Evolutionary conservation across 2,888 invertebrate genomes (phyloP).

Genomic region (Molanna angustata): DNA sequence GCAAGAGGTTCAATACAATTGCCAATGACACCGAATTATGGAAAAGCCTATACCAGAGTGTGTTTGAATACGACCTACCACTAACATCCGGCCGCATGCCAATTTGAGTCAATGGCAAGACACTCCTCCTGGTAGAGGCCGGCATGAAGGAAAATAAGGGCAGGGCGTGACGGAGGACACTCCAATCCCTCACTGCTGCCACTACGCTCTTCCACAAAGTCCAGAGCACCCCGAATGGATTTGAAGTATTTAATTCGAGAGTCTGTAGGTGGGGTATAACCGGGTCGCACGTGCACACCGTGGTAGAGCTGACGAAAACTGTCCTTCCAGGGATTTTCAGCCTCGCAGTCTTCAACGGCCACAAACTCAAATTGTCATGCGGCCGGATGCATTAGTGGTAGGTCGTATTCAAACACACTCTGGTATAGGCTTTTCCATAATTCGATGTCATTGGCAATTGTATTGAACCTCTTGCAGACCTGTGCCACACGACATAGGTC

Average conservation of each 20-base stretch:
- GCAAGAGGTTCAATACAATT: slow-evolving; percentile 91
- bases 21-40: slow-evolving; percentile 89
- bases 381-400: slow-evolving; percentile 88
- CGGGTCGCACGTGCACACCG: slow-evolving; percentile 89
- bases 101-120: slow-evolving; percentile 90
- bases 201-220: slow-evolving; percentile 75
- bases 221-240: slow-evolving; percentile 82
- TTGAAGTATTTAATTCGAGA: slow-evolving; percentile 80
- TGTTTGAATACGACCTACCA: slow-evolving; percentile 96
- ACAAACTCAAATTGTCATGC: slow-evolving; percentile 91
- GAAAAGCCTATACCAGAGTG: slow-evolving; percentile 74
- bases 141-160: slow-evolving; percentile 90
- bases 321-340: slow-evolving; percentile 97
- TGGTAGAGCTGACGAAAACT: slow-evolving; percentile 93
- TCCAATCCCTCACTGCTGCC: slow-evolving; percentile 37
- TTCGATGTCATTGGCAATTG: slow-evolving; percentile 85
- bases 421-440: slow-evolving; percentile 96
- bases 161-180: slow-evolving; percentile 53
- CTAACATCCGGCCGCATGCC: slow-evolving; percentile 85
- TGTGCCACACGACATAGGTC: slow-evolving; percentile 92
- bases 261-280: slow-evolving; percentile 61
- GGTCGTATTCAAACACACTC: slow-evolving; percentile 94
- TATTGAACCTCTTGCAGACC: slow-evolving; percentile 94
- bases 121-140: slow-evolving; percentile 93
- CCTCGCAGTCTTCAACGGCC: slow-evolving; percentile 85